phyloP scores from a whole-genome alignment of 2,888 invertebrate genomes.

The Athripsodes cinereus region DNA sequence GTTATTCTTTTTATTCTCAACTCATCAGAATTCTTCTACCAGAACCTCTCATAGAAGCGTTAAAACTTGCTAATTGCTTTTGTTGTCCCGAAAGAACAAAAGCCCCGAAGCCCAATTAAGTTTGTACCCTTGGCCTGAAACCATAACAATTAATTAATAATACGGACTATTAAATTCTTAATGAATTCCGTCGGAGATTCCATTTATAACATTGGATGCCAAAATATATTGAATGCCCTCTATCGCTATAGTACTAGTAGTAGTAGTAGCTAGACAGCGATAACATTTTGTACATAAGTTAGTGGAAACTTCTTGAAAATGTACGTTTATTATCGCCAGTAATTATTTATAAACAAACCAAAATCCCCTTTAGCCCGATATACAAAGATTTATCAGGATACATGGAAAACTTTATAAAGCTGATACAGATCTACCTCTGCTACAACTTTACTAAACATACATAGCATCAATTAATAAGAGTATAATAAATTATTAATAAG shows the following conservation, averaged over 20 bases:
- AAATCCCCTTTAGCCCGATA: too few species aligned
- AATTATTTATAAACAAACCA: too few species aligned
- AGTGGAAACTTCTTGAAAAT: too few species aligned
- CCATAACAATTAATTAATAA: conserved; percentile 23
- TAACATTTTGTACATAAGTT: not conserved
- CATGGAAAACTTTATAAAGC: too few species aligned
- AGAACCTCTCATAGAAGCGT: not conserved
- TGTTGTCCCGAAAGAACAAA: conserved; percentile 9
- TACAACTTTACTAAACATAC: too few species aligned
- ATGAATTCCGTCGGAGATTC: conserved; percentile 19
- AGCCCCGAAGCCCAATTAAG: not conserved
- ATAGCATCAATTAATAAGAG: too few species aligned
- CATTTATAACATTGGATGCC: conserved; percentile 6
- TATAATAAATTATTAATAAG: too few species aligned
- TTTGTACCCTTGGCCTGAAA: conserved; percentile 3
- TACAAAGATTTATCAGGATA: too few species aligned
- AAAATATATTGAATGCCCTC: conserved; percentile 10
- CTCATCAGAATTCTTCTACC: not conserved
- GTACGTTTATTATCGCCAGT: too few species aligned
- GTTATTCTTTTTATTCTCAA: too few species aligned
- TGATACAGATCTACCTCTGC: too few species aligned
- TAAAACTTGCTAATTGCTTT: conserved; percentile 13
- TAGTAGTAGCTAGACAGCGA: not conserved
- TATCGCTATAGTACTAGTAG: not conserved
- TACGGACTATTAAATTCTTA: conserved; percentile 21